Conservation (phyloP, 1,140 invertebrate genomes). For the Elysia chlorotica region DNA sequence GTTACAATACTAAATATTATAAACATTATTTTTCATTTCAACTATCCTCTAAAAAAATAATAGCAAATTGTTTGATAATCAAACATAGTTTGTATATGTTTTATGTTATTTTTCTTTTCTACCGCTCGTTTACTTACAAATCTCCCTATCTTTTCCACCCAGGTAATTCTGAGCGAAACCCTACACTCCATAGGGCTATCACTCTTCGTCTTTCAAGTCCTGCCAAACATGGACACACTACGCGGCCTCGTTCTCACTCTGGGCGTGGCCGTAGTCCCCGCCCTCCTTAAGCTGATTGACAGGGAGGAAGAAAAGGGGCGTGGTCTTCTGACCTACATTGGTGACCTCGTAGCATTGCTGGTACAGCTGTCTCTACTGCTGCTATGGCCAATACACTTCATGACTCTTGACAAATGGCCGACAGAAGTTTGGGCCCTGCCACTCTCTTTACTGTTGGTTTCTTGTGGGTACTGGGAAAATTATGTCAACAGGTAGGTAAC, state of each 20-base stretch:
- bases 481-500: constrained; percentile 58
- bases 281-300: constrained; percentile 50
- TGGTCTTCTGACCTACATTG: constrained; percentile 32
- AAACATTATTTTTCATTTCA: too few relatives aligned
- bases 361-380: constrained; percentile 44
- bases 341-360: constrained; percentile 42
- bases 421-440: constrained; percentile 42
- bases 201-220: constrained; percentile 51
- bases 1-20: too few relatives aligned
- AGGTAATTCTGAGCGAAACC: constrained; percentile 52
- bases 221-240: constrained; percentile 47
- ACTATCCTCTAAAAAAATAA: too few relatives aligned
- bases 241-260: constrained; percentile 40
- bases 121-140: not conserved
- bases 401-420: constrained; percentile 19
- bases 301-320: constrained; percentile 34
- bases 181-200: constrained; percentile 53
- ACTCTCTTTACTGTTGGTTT: constrained; percentile 50
- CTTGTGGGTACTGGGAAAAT: constrained; percentile 59
- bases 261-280: constrained; percentile 49
- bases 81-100: too few relatives aligned
- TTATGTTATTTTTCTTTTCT: too few relatives aligned
- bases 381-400: constrained; percentile 40
- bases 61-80: too few relatives aligned
- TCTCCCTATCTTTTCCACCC: constrained; percentile 6